phyloP scores from a whole-genome alignment of 2,888 invertebrate genomes.

The Julus scanicus region DNA sequence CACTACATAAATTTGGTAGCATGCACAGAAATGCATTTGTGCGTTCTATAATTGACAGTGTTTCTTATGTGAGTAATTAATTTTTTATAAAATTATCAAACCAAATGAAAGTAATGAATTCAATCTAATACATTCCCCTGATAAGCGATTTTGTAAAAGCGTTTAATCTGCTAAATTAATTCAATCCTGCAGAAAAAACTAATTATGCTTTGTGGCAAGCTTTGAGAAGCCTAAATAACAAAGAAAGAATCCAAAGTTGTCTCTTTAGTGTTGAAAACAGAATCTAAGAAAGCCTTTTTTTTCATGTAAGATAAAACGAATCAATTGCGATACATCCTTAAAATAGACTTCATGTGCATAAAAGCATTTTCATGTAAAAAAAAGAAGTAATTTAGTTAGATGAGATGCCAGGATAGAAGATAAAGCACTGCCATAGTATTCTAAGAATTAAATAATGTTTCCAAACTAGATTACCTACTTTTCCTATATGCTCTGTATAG shows the following conservation, averaged over 20 bases:
- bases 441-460: slow-evolving; percentile 21
- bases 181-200: background rate
- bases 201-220: background rate
- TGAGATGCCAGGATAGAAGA: background rate
- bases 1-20: too few relatives aligned
- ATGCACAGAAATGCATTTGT: background rate
- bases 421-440: background rate
- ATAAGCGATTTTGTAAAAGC: background rate
- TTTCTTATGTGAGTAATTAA: background rate
- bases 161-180: background rate
- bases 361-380: slow-evolving; percentile 31
- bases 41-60: background rate
- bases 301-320: background rate
- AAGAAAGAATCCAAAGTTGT: background rate
- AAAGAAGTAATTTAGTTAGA: background rate
- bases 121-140: background rate
- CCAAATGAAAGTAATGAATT: background rate
- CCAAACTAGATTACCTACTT: background rate
- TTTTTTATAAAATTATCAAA: background rate
- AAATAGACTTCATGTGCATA: background rate
- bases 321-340: slow-evolving; percentile 14
- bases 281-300: background rate
- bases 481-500: background rate
- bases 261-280: background rate
- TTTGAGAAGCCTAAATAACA: background rate